Conservation (phyloP, 1,140 invertebrate genomes). For the Lutraria rhynchaena region DNA sequence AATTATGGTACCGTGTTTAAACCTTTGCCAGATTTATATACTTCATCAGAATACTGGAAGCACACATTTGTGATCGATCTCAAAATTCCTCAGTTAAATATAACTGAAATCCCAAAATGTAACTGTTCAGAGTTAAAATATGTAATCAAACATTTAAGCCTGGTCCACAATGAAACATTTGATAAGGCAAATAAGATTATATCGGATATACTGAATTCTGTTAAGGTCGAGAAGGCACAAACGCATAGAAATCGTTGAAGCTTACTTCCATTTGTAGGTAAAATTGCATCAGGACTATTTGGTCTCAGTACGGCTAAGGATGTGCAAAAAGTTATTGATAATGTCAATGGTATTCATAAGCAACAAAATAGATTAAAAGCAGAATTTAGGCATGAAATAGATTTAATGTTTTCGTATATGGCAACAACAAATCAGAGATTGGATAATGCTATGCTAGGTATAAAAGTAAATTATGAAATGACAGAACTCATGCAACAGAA, state of each 20-base stretch:
- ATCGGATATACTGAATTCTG: neutral
- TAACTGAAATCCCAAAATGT: neutral
- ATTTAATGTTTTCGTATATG: neutral
- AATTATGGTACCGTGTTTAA: neutral
- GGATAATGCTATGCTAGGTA: neutral
- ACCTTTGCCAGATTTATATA: neutral
- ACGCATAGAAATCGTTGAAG: neutral
- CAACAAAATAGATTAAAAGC: slow-evolving; percentile 1
- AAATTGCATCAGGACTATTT: slow-evolving; percentile 5
- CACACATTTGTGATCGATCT: slow-evolving; percentile 4
- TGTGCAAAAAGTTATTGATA: slow-evolving; percentile 2
- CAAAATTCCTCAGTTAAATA: neutral
- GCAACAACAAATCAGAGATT: neutral
- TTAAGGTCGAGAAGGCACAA: neutral
- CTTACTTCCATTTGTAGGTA: neutral
- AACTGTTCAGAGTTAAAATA: neutral
- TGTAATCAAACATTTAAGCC: neutral
- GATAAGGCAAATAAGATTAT: neutral
- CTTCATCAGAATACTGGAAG: too few species aligned
- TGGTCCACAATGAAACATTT: slow-evolving; percentile 3
- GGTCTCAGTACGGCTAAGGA: neutral
- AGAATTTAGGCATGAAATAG: neutral
- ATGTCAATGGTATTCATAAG: neutral
- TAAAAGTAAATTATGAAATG: too few species aligned
- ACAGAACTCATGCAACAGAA: too few species aligned